A percentile compares a stretch with the other conserved stretches of the same genome.
These are phyloP conservation scores for Zoanthus gigantus DNA, from an alignment of 92 coral and sea anemone genomes.

Conservation along the genomic window DNA sequence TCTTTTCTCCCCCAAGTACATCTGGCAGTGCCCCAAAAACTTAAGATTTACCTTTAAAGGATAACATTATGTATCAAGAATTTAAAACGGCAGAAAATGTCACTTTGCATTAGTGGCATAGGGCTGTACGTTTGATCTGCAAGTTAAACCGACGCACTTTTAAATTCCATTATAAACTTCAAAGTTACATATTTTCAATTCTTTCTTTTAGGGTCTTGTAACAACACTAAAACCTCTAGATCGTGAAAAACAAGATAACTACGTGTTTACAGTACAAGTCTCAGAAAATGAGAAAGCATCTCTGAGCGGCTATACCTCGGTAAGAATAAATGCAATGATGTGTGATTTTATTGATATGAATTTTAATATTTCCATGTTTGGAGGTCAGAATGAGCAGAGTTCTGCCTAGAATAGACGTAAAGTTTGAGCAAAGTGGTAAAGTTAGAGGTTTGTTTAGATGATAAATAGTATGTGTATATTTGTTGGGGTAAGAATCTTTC, in stretches of 20 bases:
- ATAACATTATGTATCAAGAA: background rate
- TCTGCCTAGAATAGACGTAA: too few species aligned
- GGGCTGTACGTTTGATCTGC: too few species aligned
- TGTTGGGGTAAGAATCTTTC: background rate
- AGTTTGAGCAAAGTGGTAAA: too few species aligned
- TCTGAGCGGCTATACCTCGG: constrained; percentile 88
- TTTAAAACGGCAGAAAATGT: background rate
- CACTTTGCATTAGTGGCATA: background rate
- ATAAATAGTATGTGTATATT: too few species aligned
- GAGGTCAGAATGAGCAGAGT: too few species aligned
- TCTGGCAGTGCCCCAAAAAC: too few species aligned
- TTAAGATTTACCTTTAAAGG: background rate
- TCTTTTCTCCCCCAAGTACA: too few species aligned
- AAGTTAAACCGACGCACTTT: too few species aligned
- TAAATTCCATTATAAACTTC: background rate
- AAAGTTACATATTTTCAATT: background rate
- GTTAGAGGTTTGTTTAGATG: too few species aligned
- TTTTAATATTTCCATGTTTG: background rate
- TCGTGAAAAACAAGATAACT: constrained; percentile 80
- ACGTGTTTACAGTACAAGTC: constrained; percentile 80
- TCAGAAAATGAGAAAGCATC: constrained; percentile 82
- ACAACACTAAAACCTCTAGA: constrained; percentile 73
- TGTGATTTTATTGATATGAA: background rate
- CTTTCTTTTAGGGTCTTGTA: constrained; percentile 69
- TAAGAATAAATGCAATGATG: constrained; percentile 38